These are phyloP conservation scores for Casuarius casuarius DNA, from an alignment of 2,113 vertebrate genomes.

Conservation along the genomic window DNA sequence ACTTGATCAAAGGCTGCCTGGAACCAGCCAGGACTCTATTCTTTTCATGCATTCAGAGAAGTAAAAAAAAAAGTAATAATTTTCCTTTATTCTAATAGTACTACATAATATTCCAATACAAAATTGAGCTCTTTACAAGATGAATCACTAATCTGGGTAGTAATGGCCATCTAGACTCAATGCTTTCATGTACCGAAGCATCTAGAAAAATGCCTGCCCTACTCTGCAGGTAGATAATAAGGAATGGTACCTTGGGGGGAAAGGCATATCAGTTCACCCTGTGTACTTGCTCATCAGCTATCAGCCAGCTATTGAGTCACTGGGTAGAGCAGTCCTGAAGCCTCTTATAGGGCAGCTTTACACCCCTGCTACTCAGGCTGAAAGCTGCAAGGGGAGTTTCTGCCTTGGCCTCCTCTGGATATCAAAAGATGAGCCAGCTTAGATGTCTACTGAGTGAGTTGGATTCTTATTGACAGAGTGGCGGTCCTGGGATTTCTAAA, in stretches of 20 bases:
- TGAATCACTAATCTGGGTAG: neutral
- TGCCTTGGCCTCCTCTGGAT: neutral
- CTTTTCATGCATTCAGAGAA: neutral
- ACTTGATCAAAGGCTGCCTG: neutral
- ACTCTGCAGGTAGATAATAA: neutral
- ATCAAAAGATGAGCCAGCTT: neutral
- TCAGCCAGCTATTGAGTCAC: neutral
- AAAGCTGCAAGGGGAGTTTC: neutral
- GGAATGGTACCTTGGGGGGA: neutral
- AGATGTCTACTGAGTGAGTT: neutral
- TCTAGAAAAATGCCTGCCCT: neutral
- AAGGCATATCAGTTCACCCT: neutral
- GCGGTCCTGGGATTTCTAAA: neutral
- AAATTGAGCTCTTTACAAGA: neutral
- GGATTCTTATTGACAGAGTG: neutral
- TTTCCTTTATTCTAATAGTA: neutral
- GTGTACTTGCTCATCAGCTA: neutral
- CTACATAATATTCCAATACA: neutral
- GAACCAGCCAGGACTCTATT: neutral
- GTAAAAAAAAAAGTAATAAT: neutral
- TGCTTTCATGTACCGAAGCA: neutral
- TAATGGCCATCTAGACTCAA: neutral
- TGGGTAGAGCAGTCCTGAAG: neutral
- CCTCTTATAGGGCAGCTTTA: neutral
- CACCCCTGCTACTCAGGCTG: neutral